Conservation (phyloP, 1,140 invertebrate species). For the Polypedilum pembai region DNA sequence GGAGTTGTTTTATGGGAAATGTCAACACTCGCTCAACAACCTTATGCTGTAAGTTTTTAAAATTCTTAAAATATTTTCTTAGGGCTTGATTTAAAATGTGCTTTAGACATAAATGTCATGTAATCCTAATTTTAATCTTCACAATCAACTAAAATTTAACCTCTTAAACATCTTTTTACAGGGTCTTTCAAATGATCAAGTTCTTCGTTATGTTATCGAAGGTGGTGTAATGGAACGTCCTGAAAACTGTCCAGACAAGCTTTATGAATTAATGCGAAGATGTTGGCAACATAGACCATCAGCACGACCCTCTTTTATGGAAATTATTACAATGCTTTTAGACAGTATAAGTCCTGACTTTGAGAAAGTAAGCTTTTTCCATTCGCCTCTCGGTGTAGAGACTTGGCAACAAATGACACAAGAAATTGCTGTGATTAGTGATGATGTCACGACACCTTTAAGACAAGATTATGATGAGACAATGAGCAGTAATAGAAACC, state of each 20-base stretch:
- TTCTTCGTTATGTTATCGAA: conserved; percentile 76
- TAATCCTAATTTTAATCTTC: too few species aligned
- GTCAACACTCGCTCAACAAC: conserved; percentile 91
- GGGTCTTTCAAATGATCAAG: conserved; percentile 70
- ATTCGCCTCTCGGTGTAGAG: conserved; percentile 57
- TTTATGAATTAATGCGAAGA: conserved; percentile 80
- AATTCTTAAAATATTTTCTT: too few species aligned
- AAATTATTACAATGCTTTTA: conserved; percentile 60
- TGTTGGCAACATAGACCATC: conserved; percentile 80
- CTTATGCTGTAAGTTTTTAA: conserved; percentile 67
- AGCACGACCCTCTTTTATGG: conserved; percentile 73
- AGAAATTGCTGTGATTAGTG: conserved; percentile 33
- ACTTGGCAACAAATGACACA: conserved; percentile 42
- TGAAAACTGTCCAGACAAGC: conserved; percentile 83
- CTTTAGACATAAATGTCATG: too few species aligned
- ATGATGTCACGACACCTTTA: conserved; percentile 41
- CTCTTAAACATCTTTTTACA: conserved; percentile 37
- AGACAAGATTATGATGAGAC: conserved; percentile 35
- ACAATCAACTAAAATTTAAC: too few species aligned
- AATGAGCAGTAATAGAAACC: neutral
- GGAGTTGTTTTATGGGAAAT: conserved; percentile 98
- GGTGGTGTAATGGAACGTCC: conserved; percentile 88
- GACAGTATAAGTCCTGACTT: conserved; percentile 55
- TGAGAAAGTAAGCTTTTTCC: conserved; percentile 66
- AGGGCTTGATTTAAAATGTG: too few species aligned